phyloP scores from a whole-genome alignment of 2,113 vertebrate species.

The Zosterops lateralis region DNA sequence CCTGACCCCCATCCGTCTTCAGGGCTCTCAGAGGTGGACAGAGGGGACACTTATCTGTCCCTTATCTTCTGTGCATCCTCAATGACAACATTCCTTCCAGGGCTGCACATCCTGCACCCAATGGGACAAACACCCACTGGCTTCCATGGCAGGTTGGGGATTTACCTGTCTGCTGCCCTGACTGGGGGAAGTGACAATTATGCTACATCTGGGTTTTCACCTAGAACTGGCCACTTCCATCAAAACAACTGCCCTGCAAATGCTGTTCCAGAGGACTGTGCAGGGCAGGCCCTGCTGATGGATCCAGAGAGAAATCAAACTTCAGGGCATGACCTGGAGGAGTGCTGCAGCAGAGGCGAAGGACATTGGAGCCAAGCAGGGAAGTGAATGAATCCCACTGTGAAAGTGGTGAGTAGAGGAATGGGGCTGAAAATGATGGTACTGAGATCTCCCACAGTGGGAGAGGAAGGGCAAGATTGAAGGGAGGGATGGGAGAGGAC shows the following conservation, averaged over 20 bases:
- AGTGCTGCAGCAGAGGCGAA: background rate
- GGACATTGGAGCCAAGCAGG: background rate
- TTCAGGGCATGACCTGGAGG: background rate
- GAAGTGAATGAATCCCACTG: background rate
- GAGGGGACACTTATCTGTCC: background rate
- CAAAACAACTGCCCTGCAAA: background rate
- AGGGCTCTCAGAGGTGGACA: background rate
- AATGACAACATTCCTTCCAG: background rate
- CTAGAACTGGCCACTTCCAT: background rate
- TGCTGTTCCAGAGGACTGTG: background rate
- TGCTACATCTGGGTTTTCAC: background rate
- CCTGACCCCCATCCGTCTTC: background rate
- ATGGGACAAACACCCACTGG: fast-evolving
- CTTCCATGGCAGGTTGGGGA: background rate
- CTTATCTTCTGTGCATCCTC: background rate
- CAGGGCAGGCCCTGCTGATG: background rate
- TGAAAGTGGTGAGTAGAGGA: background rate
- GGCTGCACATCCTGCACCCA: background rate
- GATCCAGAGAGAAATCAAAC: background rate
- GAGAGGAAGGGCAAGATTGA: background rate
- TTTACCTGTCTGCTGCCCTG: background rate
- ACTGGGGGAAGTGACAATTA: background rate
- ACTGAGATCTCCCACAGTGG: background rate
- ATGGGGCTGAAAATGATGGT: background rate
- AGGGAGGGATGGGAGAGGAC: background rate